Evolutionary conservation across 2,888 invertebrate genomes (phyloP), one percentile per base, ranked within the genome.

Genomic region (Tryphoninae sp.): DNA sequence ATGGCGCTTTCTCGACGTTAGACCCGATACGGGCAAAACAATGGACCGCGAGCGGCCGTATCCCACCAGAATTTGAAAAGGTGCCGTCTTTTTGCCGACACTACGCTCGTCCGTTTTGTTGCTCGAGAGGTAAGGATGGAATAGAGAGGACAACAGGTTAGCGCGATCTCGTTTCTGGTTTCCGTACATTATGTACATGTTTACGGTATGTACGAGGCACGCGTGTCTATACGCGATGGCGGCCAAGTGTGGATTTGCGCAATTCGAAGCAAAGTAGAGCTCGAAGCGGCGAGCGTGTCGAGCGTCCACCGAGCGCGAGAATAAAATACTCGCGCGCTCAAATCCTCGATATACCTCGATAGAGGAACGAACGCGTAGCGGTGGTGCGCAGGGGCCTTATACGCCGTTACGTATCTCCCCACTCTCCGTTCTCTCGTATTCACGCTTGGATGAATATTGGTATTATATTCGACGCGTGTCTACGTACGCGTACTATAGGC

Each of bases 391-490:
- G 68, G 58, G 49, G 59, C 67, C 67, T 49, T 51, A 51, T 61
- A 45, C 64, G 53, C 49, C 62, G 19, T 45, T 33, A 8, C 9
- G 22, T 58, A 8, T 61, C 13, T 61, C 4, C 26, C 13, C 4
- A n/a, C 13, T 26, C 6, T 33, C 8, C 13, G 6, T 64, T 64
- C 62, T 77, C 65, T 72, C 40, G 42, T 49, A 51, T 82, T 49
- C 26, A 82, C 82, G 79, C 72, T 82, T 79, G 62, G 76, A 73
- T 73, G 82, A 78, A 73, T 73, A 55, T 76, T 59, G 23, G n/a
- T 67, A 23, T 65, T 45, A 45, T 45, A 45, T 45, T 55, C 22
- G n/a, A 19, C 19, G 55, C 16, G 6, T 19, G 19, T 55, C 22
- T 55, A 19, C 19, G 19, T 19, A 55, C 19, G 55, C 33, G 33